Conservation (phyloP, 2,113 vertebrate species). For the Cryptotis parvus region DNA sequence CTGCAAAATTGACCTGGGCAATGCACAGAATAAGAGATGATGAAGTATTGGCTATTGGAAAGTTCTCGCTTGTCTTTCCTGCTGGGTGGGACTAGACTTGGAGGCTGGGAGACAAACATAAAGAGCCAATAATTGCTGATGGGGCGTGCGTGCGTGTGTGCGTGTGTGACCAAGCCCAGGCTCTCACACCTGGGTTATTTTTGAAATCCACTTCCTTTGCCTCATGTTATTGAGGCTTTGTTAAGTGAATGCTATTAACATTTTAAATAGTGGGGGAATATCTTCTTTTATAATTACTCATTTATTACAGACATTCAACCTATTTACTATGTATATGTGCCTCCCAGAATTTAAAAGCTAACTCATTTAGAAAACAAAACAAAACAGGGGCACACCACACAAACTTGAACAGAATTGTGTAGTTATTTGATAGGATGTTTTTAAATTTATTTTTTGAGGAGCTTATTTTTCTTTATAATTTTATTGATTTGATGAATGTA, state of each 20-base stretch:
- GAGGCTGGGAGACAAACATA: neutral
- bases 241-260: slow-evolving; percentile 33
- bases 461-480: slow-evolving; percentile 25
- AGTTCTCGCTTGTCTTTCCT: neutral
- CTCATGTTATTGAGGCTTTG: neutral
- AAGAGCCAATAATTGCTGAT: neutral
- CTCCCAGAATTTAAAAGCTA: neutral
- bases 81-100: too few species aligned
- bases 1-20: neutral
- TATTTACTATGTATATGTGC: neutral
- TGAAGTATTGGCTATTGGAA: neutral
- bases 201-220: neutral
- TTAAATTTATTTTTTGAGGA: slow-evolving; percentile 16
- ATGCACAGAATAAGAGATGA: neutral
- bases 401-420: neutral
- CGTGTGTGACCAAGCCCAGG: too few species aligned
- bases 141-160: too few species aligned
- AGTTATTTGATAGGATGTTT: slow-evolving; percentile 2
- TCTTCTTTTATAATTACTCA: neutral
- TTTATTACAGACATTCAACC: slow-evolving; percentile 26
- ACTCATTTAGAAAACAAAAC: neutral
- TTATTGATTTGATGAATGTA: neutral
- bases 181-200: neutral
- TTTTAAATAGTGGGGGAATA: neutral
- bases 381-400: neutral